These are phyloP conservation scores for Cephalopachus bancanus DNA, from an alignment of 2,797 vertebrate species.

Conservation along the genomic window DNA sequence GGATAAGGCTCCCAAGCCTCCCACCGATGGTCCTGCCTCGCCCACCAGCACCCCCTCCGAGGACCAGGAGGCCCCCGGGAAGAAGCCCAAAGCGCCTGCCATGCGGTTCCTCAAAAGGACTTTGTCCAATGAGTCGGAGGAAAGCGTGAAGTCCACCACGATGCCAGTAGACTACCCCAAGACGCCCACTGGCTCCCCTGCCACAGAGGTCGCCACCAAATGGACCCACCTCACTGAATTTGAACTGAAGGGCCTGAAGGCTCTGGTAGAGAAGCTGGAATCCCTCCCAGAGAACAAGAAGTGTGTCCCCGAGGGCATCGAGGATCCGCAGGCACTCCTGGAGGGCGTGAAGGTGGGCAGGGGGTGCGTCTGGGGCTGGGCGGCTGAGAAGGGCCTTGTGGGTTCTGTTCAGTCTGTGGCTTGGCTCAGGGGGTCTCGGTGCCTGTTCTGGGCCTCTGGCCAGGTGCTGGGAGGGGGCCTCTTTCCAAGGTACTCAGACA, in stretches of 20 bases:
- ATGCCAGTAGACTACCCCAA: conserved; percentile 92
- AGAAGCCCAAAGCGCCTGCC: conserved; percentile 88
- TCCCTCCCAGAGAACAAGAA: conserved; percentile 97
- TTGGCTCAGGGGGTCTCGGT: not conserved
- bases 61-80: conserved; percentile 87
- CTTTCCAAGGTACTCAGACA: not conserved
- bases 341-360: conserved; percentile 96
- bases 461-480: not conserved
- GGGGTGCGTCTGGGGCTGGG: conserved; percentile 72
- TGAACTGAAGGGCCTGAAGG: conserved; percentile 96
- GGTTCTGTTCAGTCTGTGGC: conserved; percentile 24
- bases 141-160: conserved; percentile 91
- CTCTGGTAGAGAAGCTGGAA: conserved; percentile 97
- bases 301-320: conserved; percentile 95
- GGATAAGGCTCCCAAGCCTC: conserved; percentile 41
- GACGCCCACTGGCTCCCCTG: conserved; percentile 93
- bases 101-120: conserved; percentile 91
- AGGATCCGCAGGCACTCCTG: conserved; percentile 95
- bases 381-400: not conserved
- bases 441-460: not conserved
- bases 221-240: conserved; percentile 97
- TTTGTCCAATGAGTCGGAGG: conserved; percentile 93
- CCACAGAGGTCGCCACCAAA: conserved; percentile 90
- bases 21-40: conserved; percentile 89
- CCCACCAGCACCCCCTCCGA: conserved; percentile 89